Conservation (phyloP, 1,140 invertebrate genomes). For the Pomacea maculata region DNA sequence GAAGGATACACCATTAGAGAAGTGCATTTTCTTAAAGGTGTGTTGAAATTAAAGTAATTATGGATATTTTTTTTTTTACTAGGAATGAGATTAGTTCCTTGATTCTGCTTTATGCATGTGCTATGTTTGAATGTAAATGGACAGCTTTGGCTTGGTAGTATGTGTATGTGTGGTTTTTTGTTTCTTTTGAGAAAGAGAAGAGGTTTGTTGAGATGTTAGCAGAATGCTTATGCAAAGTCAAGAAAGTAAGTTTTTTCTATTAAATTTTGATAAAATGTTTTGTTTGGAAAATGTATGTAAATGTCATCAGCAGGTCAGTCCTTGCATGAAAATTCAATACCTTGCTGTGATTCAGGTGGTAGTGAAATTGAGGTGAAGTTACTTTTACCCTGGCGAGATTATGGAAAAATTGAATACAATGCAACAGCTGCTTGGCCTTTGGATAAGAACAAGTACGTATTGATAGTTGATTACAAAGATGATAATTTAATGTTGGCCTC, state of each 20-base stretch:
- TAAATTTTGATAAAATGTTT: not conserved
- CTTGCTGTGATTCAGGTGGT: slow-evolving; percentile 63
- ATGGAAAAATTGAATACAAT: slow-evolving; percentile 78
- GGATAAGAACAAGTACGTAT: slow-evolving; percentile 68
- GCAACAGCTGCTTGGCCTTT: slow-evolving; percentile 73
- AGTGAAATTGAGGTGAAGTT: slow-evolving; percentile 75
- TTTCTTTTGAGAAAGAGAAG: not conserved
- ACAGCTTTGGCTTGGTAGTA: too few species aligned
- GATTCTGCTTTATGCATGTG: too few species aligned
- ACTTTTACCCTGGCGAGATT: slow-evolving; percentile 79
- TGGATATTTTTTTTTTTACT: not conserved
- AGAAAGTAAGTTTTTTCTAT: not conserved
- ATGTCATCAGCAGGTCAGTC: not conserved
- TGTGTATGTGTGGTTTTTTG: not conserved
- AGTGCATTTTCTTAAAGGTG: slow-evolving; percentile 63
- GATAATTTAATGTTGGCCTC: slow-evolving; percentile 1
- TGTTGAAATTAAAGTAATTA: slow-evolving; percentile 3
- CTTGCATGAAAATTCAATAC: not conserved
- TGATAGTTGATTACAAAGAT: not conserved
- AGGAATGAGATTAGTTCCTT: not conserved
- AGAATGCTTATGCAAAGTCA: not conserved
- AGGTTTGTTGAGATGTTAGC: not conserved
- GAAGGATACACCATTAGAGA: slow-evolving; percentile 83
- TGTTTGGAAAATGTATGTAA: not conserved
- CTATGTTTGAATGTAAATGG: not conserved